Conservation (phyloP, 2,888 invertebrate species). For the Mechanitis messenoides region DNA sequence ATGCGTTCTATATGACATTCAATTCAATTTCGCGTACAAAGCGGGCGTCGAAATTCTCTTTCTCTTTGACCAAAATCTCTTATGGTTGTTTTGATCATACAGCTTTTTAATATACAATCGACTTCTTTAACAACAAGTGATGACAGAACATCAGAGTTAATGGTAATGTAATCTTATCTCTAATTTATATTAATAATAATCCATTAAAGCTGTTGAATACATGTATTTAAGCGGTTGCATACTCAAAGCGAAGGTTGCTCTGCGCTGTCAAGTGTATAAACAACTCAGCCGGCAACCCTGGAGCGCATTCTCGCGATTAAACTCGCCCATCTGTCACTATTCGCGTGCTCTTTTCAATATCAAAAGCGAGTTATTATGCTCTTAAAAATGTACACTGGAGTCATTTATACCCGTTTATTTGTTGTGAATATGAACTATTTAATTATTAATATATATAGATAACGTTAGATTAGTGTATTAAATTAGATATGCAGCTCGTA, state of each 20-base stretch:
- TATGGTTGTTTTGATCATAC: constrained; percentile 37
- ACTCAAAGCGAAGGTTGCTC: constrained; percentile 36
- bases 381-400: neutral
- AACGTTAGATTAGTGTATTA: constrained; percentile 69
- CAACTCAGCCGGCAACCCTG: constrained; percentile 51
- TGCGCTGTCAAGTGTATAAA: constrained; percentile 44
- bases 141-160: too few species aligned
- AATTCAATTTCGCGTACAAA: constrained; percentile 71
- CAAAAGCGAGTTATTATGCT: neutral
- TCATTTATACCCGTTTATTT: neutral
- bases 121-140: too few species aligned
- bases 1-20: constrained; percentile 71
- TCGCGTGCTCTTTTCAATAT: constrained; percentile 35
- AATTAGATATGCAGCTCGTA: constrained; percentile 60
- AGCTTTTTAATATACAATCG: too few species aligned
- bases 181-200: neutral
- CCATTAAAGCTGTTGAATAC: constrained; percentile 4
- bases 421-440: constrained; percentile 8
- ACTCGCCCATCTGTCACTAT: constrained; percentile 63
- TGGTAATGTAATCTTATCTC: neutral
- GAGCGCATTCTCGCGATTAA: constrained; percentile 45
- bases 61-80: constrained; percentile 64
- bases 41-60: constrained; percentile 64
- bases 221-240: constrained; percentile 30
- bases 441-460: constrained; percentile 66